Evolutionary conservation across 2,888 invertebrate species (phyloP).

Genomic region (Cephus runcator): DNA sequence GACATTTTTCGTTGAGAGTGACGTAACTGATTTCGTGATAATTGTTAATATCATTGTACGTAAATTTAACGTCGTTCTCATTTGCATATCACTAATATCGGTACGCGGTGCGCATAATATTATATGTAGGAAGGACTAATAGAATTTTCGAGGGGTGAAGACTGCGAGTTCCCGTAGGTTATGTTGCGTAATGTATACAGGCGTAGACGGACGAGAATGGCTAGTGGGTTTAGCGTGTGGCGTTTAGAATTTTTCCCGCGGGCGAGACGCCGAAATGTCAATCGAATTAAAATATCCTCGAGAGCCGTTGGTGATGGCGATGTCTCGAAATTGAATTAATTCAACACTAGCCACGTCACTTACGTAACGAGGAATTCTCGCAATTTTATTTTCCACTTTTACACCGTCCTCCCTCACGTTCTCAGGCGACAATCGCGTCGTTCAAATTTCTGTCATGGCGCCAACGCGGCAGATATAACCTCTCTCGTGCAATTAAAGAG

Average conservation of each 20-base stretch:
- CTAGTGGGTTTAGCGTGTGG: neutral
- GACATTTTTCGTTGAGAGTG: neutral
- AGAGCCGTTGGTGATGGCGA: neutral
- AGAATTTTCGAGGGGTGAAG: neutral
- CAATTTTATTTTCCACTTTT: neutral
- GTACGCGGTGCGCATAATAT: neutral
- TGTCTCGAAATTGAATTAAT: neutral
- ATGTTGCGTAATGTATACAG: neutral
- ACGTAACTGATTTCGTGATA: neutral
- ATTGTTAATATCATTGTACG: neutral
- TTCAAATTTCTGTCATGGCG: neutral
- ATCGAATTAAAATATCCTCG: neutral
- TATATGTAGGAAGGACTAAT: neutral
- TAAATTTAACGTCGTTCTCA: neutral
- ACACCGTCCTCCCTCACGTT: neutral
- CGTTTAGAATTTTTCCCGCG: neutral
- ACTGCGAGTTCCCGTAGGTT: neutral
- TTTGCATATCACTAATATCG: neutral
- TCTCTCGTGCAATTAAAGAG: neutral
- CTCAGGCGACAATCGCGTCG: neutral
- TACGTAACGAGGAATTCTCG: neutral
- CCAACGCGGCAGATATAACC: neutral
- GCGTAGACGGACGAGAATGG: no score
- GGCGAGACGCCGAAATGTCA: neutral
- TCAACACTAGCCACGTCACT: neutral